These are phyloP conservation scores for Lepidocyrtoides sp. DNA, from an alignment of 2,888 invertebrate species.

Conservation along the genomic window DNA sequence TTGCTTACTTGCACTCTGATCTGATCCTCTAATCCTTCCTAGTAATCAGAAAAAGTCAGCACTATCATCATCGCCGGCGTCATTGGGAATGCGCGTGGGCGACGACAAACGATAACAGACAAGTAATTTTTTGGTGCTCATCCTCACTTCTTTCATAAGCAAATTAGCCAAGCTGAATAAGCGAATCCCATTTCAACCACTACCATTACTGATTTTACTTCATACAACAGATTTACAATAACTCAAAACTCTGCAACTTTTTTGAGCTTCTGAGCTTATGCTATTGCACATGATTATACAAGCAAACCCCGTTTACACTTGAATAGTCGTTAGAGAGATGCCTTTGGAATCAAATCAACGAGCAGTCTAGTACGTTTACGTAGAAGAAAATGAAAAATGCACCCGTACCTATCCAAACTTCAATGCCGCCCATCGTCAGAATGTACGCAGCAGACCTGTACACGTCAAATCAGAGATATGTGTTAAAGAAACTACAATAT, in stretches of 20 bases:
- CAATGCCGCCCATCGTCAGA: slow-evolving; percentile 11
- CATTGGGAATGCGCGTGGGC: slow-evolving; percentile 58
- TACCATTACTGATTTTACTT: neutral
- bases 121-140: slow-evolving; percentile 22
- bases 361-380: neutral
- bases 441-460: too few relatives aligned
- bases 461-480: too few relatives aligned
- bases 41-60: neutral
- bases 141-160: slow-evolving; percentile 1
- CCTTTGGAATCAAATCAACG: neutral
- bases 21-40: slow-evolving; percentile 1
- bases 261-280: slow-evolving; percentile 4
- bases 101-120: slow-evolving; percentile 63
- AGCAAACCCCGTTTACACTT: neutral
- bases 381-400: neutral
- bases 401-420: neutral
- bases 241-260: slow-evolving; percentile 46
- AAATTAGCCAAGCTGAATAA: neutral
- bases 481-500: too few relatives aligned
- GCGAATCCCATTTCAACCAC: neutral
- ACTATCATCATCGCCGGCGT: slow-evolving; percentile 23
- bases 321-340: neutral
- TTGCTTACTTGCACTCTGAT: neutral
- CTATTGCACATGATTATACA: neutral
- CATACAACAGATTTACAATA: neutral